Percentiles rank a stretch among this genome's conserved stretches.
These are phyloP conservation scores for Nothobranchius kuhntae DNA, from an alignment of 2,113 vertebrate genomes.

Conservation along the genomic window DNA sequence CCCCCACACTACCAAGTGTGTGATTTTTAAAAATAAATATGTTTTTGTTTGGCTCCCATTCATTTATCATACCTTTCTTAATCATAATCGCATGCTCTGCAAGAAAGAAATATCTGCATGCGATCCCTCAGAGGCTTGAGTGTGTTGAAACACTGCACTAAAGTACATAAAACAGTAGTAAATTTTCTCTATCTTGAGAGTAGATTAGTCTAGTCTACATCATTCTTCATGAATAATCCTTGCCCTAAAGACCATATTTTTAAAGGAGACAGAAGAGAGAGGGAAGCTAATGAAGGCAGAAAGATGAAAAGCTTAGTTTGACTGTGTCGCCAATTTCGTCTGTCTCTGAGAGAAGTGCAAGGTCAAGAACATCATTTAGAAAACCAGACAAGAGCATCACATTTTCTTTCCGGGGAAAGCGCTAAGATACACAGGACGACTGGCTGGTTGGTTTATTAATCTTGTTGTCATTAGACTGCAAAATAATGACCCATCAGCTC, in stretches of 20 bases:
- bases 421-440: not conserved
- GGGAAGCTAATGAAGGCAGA: slow-evolving; percentile 2
- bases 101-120: slow-evolving; percentile 7
- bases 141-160: not conserved
- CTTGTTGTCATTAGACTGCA: not conserved
- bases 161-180: slow-evolving; percentile 30
- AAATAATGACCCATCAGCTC: not conserved
- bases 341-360: slow-evolving; percentile 1
- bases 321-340: slow-evolving; percentile 15
- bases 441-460: not conserved
- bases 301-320: slow-evolving; percentile 13
- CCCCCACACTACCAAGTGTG: no score
- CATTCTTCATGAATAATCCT: slow-evolving; percentile 57
- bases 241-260: slow-evolving; percentile 44
- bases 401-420: not conserved
- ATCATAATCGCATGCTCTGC: no score
- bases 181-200: slow-evolving; percentile 35
- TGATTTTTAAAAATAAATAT: no score
- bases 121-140: not conserved
- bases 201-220: slow-evolving; percentile 37
- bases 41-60: no score
- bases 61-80: no score
- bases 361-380: slow-evolving; percentile 4
- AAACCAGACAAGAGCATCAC: slow-evolving; percentile 6
- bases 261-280: slow-evolving; percentile 4